Conservation (phyloP, 2,888 invertebrate species). For the Ophion costatus region DNA sequence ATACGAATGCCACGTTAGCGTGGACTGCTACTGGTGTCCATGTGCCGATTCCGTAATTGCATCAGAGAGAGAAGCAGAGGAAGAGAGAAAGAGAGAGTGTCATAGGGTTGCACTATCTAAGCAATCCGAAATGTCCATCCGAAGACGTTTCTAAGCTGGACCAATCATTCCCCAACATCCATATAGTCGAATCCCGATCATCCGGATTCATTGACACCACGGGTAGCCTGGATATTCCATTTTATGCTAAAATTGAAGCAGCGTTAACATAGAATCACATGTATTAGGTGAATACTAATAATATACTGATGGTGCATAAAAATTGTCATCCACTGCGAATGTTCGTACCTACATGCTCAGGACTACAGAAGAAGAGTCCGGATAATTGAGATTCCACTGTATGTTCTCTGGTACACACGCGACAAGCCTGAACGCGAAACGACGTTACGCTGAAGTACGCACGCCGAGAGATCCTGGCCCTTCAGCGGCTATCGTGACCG, state of each 20-base stretch:
- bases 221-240: too few species aligned
- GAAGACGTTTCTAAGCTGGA: conserved; percentile 51
- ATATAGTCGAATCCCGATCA: not conserved
- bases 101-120: conserved; percentile 28
- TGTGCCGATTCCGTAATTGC: not conserved
- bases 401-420: conserved; percentile 4
- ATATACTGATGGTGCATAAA: too few species aligned
- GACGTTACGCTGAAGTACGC: conserved; percentile 45
- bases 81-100: conserved; percentile 11
- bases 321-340: too few species aligned
- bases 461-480: conserved; percentile 38
- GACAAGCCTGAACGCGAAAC: conserved; percentile 49
- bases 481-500: conserved; percentile 5
- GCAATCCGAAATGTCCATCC: conserved; percentile 7
- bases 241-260: too few species aligned
- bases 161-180: conserved; percentile 53
- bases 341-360: too few species aligned
- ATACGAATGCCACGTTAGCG: conserved; percentile 9
- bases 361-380: too few species aligned
- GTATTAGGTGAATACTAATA: too few species aligned
- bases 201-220: too few species aligned
- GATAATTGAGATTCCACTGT: too few species aligned
- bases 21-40: conserved; percentile 32
- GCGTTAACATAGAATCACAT: too few species aligned
- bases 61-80: not conserved